A percentile compares a stretch with the other conserved stretches of the same genome.
Evolutionary conservation across 2,797 vertebrate genomes (phyloP).

Genomic region (Xerus rutilus): DNA sequence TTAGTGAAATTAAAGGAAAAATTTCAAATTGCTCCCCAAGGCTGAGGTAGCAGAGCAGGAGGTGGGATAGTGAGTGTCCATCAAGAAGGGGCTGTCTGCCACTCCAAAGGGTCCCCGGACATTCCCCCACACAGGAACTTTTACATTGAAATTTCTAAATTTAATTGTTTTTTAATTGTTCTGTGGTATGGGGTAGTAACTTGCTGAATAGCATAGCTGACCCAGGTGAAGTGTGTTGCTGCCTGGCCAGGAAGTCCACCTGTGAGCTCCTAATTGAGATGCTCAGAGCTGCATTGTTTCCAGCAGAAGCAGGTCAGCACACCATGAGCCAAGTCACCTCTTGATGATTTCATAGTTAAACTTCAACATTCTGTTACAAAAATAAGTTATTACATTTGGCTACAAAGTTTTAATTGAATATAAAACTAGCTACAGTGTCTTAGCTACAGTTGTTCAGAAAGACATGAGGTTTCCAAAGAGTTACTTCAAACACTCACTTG

Average conservation of each 20-base stretch:
- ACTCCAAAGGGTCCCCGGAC: background rate
- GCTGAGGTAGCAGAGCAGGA: background rate
- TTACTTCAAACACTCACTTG: background rate
- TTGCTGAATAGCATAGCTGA: background rate
- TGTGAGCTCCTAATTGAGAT: background rate
- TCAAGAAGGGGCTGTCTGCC: background rate
- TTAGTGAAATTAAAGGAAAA: slow-evolving; percentile 56
- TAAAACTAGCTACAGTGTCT: background rate
- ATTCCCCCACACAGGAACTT: background rate
- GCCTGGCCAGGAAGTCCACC: background rate
- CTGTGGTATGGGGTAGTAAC: background rate
- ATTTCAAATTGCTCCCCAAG: background rate
- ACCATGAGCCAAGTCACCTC: background rate
- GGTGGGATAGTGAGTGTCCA: background rate
- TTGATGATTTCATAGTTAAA: slow-evolving; percentile 64
- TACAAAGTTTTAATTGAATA: slow-evolving; percentile 38
- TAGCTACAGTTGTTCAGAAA: background rate
- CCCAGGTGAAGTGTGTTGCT: background rate
- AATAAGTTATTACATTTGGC: slow-evolving; percentile 47
- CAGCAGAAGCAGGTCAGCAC: slow-evolving; percentile 58
- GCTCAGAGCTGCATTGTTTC: background rate
- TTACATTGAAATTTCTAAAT: background rate
- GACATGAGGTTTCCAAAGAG: background rate
- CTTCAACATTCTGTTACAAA: slow-evolving; percentile 47
- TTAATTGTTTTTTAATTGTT: background rate